Base-by-base conservation (phyloP, 1,140 invertebrate species). In the Ips typographus region DNA sequence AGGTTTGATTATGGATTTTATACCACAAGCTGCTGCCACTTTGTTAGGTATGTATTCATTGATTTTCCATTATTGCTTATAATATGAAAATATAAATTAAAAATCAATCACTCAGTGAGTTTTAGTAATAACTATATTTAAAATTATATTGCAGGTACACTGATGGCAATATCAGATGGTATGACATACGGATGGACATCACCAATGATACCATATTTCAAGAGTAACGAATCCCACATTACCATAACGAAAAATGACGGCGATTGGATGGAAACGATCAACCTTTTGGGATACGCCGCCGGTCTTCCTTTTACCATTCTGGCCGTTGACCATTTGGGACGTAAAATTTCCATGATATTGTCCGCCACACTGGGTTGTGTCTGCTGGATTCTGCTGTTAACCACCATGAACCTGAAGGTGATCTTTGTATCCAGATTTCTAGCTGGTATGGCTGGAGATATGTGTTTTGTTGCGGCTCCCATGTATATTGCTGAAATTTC, bases 181-280 rank as follows among this genome's bases (percentile, higher is more conserved):
- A 79, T 79, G 76, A 73, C 73, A 40, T 76, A 78, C 39, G 87
- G 84, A 5, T 90, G 88, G 86, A 85, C 88, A 4, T 86, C 88
- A 0, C 87, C 88, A 1, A 83, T 87, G 1, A 74, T 88, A 7
- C 83, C 84, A 3, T 77, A 82, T 41, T 77, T 89, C 38, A 75
- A 80, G 22, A 71, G 74, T 38, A 66, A 71, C 22, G 64, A 70
- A 39, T 70, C 51, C 5, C 82, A 78, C 73, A 64, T 84, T 22
- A 61, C 72, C 41, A 75, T 76, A 8, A 75, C 72, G 0, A 58
- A 74, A 42, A 76, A 80, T 1, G 65, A 80, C 74, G 76, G 79
- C 4, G 85, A 86, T 0, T 90, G 88, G 89, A 80, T 90, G 22
- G 83, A 86, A 38, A 86, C 86, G 0, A 72, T 89, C 2, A 79